phyloP scores from a whole-genome alignment of 30 jellyfish, hydroid and myxozoan species.

The Catostylus mosaicus region DNA sequence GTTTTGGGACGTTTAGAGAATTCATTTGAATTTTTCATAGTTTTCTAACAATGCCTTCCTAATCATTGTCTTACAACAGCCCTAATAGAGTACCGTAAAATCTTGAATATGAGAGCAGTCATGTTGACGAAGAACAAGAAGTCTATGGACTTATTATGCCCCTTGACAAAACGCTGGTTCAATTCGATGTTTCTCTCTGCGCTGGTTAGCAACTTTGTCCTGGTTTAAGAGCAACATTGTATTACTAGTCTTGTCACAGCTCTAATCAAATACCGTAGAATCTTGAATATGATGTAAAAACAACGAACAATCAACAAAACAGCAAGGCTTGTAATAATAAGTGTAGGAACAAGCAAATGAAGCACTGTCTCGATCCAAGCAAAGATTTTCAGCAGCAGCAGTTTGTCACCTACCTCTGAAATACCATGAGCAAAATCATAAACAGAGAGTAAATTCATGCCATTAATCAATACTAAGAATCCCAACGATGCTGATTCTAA shows the following conservation, averaged over 20 bases:
- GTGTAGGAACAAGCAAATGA: background rate
- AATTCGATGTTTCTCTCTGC: too few relatives aligned
- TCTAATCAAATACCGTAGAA: background rate
- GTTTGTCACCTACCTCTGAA: background rate
- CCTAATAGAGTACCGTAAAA: too few relatives aligned
- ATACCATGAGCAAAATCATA: constrained; percentile 6
- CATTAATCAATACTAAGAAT: background rate
- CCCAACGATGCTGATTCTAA: constrained; percentile 1
- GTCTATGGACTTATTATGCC: too few relatives aligned
- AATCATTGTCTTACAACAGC: too few relatives aligned
- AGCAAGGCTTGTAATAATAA: background rate
- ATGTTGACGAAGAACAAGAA: too few relatives aligned
- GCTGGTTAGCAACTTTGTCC: too few relatives aligned
- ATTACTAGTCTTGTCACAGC: background rate
- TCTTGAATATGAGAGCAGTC: too few relatives aligned
- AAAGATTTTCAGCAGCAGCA: background rate
- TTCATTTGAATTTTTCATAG: too few relatives aligned
- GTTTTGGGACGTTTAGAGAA: too few relatives aligned
- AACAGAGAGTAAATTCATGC: constrained; percentile 2
- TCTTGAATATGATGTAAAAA: background rate
- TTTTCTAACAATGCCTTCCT: too few relatives aligned
- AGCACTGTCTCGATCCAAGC: constrained; percentile 5
- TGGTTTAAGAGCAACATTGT: too few relatives aligned
- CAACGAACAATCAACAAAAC: background rate
- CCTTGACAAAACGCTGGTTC: too few relatives aligned